phyloP scores from a whole-genome alignment of 2,888 invertebrate genomes.

The Pogonocherus hispidulus region DNA sequence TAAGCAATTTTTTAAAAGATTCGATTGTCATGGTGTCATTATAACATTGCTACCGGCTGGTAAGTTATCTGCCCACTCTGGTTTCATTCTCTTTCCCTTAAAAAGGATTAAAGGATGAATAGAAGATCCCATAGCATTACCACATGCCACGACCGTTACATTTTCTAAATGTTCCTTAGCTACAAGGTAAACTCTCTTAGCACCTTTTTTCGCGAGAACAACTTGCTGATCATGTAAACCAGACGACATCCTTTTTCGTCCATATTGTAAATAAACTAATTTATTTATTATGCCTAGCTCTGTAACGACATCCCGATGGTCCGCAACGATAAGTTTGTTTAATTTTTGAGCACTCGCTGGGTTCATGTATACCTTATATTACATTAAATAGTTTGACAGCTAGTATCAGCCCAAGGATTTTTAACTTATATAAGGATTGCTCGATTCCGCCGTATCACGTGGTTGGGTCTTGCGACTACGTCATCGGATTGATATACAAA shows the following conservation, averaged over 20 bases:
- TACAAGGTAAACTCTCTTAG: conserved; percentile 57
- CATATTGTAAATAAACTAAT: conserved; percentile 50
- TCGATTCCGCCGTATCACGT: too few relatives aligned
- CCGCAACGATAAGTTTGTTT: conserved; percentile 49
- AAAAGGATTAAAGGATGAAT: conserved; percentile 59
- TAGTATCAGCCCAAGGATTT: too few relatives aligned
- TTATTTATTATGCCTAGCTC: conserved; percentile 33
- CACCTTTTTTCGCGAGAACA: conserved; percentile 56
- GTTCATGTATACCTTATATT: too few relatives aligned
- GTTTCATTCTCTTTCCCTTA: conserved; percentile 53
- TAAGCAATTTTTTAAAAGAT: conserved; percentile 55
- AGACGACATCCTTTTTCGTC: conserved; percentile 58
- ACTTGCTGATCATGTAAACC: conserved; percentile 55
- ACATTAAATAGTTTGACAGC: too few relatives aligned
- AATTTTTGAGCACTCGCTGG: conserved; percentile 52
- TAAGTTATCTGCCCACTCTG: conserved; percentile 48
- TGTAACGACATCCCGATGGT: too few relatives aligned
- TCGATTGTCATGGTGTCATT: conserved; percentile 54
- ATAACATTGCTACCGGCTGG: conserved; percentile 54
- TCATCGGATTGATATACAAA: too few relatives aligned
- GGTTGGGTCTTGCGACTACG: too few relatives aligned
- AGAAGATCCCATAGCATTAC: conserved; percentile 55
- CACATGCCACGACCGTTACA: conserved; percentile 48
- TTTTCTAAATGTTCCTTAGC: conserved; percentile 53
- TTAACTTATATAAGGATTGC: too few relatives aligned